Evolutionary conservation across 2,888 invertebrate genomes (phyloP), one percentile per base, ranked within the genome.

Genomic region (Conistra vaccinii): DNA sequence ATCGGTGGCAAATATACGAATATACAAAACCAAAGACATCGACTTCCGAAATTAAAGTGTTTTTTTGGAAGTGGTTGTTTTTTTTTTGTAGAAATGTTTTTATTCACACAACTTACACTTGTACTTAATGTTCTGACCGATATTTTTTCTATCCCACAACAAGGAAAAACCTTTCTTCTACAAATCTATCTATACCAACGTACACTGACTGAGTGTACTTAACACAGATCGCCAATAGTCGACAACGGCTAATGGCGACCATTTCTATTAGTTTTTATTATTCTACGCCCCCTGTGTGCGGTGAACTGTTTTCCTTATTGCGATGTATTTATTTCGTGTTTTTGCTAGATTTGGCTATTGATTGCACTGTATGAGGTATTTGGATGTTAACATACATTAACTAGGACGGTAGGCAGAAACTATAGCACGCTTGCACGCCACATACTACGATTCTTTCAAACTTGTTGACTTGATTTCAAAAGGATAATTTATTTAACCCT

Each of bases 201-300:
- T 2, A 55, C 48, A 17, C 76, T 76, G 70, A 39, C 71, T 70
- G 48, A 26, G 29, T 39, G 81, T 78, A 78, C 75, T 83, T 69
- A 76, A 69, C 70, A 77, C 83, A 80, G 76, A 85, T 87, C 87
- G 83, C 81, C 80, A 76, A 84, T 87, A 85, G 82, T 85, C 84
- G 80, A 85, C 89, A 88, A 85, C 87, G 75, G 84, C 81, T 89
- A 89, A 90, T 88, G 85, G 87, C 35, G 23, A 70, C 65, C 73
- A 83, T 83, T 85, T 87, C 89, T 90, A 90, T 90, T 90, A 89
- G 89, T 89, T 90, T 90, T 90, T 90, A 90, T 90, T 84, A 84
- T 87, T 69, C 67, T n/a, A 35, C 68, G 80, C 78, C 82, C 73
- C 73, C 73, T 32, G 68, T n/a, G 29, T 73, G 83, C 20, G 26